phyloP scores from a whole-genome alignment of 2,888 invertebrate species.

The Camponotus fellah region DNA sequence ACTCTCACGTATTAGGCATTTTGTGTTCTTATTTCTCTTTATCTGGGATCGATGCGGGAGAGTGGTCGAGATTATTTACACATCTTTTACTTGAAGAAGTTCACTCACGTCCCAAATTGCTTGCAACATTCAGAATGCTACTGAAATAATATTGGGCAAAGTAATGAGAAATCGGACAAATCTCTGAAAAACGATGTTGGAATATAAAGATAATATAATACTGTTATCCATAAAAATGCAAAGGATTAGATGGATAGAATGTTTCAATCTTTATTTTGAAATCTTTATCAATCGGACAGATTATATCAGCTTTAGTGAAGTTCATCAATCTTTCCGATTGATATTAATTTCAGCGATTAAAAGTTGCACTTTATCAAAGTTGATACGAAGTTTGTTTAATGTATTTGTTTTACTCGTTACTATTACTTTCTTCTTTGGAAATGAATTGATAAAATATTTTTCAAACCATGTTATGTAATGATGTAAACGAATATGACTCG shows the following conservation, averaged over 20 bases:
- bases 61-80: not conserved
- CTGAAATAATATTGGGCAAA: not conserved
- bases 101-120: not conserved
- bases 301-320: not conserved
- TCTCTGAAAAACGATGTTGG: not conserved
- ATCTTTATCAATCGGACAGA: not conserved
- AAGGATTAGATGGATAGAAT: not conserved
- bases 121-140: not conserved
- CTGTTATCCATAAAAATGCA: not conserved
- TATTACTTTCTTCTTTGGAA: not conserved
- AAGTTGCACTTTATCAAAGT: not conserved
- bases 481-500: not conserved
- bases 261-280: not conserved
- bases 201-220: not conserved
- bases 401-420: not conserved
- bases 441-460: not conserved
- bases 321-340: not conserved
- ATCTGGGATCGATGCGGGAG: not conserved
- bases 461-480: not conserved
- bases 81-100: not conserved
- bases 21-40: not conserved
- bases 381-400: not conserved
- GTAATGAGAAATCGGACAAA: not conserved
- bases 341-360: not conserved
- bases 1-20: constrained; percentile 18